Evolutionary conservation across 2,797 vertebrate genomes (phyloP).

Genomic region (Rhinoraja longicauda): DNA sequence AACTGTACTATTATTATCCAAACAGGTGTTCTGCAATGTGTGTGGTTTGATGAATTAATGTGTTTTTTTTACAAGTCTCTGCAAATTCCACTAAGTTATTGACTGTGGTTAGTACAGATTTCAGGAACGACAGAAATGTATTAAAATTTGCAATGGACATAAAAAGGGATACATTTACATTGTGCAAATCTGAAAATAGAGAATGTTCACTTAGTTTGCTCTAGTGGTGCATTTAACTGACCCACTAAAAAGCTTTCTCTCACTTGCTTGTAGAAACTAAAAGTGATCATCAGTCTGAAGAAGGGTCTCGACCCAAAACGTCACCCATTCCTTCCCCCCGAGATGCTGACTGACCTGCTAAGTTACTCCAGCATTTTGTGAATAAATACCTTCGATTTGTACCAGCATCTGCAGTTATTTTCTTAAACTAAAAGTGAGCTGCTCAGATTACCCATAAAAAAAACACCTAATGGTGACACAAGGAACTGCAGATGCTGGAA

Average conservation of each 20-base stretch:
- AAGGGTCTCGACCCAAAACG: too few relatives aligned
- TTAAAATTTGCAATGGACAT: neutral
- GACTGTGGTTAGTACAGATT: neutral
- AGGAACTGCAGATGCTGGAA: too few relatives aligned
- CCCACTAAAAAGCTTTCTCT: neutral
- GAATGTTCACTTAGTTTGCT: neutral
- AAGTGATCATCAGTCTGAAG: too few relatives aligned
- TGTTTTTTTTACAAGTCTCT: neutral
- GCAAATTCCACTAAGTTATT: neutral
- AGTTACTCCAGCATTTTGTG: too few relatives aligned
- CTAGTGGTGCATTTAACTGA: neutral
- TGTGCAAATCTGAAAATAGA: neutral
- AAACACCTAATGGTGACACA: neutral
- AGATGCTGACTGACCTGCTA: too few relatives aligned
- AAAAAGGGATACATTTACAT: neutral
- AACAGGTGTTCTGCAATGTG: constrained; percentile 36
- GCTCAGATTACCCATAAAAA: neutral
- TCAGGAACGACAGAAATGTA: neutral
- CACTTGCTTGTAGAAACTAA: neutral
- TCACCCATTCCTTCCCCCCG: too few relatives aligned
- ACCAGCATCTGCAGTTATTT: too few relatives aligned
- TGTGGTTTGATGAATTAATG: neutral
- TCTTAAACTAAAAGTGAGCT: neutral
- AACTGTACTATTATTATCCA: constrained; percentile 18
- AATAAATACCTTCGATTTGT: too few relatives aligned